Evolutionary conservation across 2,797 vertebrate genomes (phyloP), one percentile per base, ranked within the genome.

Genomic region (Enteromius paludinosus): DNA sequence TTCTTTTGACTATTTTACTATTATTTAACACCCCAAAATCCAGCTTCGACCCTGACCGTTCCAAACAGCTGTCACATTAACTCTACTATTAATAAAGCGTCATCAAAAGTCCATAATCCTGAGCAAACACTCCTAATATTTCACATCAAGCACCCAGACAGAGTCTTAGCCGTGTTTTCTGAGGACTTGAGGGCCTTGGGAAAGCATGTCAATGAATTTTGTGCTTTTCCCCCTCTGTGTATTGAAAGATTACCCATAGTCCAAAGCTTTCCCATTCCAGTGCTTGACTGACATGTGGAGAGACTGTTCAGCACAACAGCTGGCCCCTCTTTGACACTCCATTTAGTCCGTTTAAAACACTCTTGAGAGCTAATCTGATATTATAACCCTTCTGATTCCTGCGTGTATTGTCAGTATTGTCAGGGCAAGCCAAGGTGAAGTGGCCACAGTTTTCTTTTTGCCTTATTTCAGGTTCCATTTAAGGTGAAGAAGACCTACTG

Each of bases 51-150:
- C 45, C 43, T 74, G 62, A 73, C 28, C 23, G 3, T 23, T 8
- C 41, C 18, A 85, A 41, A 49, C 43, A 33, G 33, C 54, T 30
- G 17, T 38, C 35, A 72, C 75, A 76, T 87, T 66, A 84, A 49
- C 33, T 54, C 66, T 20, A 49, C 45, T 56, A 75, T 75, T 83
- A 87, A 73, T 61, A 73, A 73, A 74, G 52, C 3, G 3, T 49
- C 72, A 73, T 59, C 9, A 56, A 66, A 82, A 72, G 47, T 28
- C 66, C 62, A 25, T 33, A 80, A 62, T 69, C 61, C 69, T 80
- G 28, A 49, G 68, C 41, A 79, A 74, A 81, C 73, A 28, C 70
- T 79, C 17, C 61, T 78, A 43, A 82, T 76, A 79, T 85, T 78
- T 85, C 43, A 73, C 54, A 11, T 74, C 38, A 65, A 41, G 38